These are phyloP conservation scores for Drosophila repleta DNA, from an alignment of 1,140 invertebrate species.

Conservation along the genomic window DNA sequence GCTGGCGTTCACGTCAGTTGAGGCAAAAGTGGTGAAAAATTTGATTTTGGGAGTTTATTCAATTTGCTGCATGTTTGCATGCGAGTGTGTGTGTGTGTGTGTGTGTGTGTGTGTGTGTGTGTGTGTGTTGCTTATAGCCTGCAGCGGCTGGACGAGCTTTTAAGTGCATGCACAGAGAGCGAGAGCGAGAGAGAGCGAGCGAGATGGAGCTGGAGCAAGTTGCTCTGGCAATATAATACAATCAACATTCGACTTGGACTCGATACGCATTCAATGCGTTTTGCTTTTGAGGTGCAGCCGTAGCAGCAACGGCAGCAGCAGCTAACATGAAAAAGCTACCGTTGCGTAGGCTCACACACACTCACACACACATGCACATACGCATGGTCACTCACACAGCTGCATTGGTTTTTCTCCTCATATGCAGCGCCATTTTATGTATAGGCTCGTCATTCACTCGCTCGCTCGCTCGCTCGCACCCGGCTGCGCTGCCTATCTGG, in stretches of 20 bases:
- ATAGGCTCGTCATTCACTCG: slow-evolving; percentile 61
- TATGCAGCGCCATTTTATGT: slow-evolving; percentile 62
- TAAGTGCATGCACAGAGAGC: slow-evolving; percentile 57
- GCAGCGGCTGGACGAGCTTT: slow-evolving; percentile 35
- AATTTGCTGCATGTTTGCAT: slow-evolving; percentile 66
- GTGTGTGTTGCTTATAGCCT: slow-evolving; percentile 22
- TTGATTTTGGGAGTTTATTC: slow-evolving; percentile 80
- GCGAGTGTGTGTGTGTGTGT: slow-evolving; percentile 1
- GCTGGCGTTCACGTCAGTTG: slow-evolving; percentile 54
- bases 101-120: slow-evolving; percentile 10
- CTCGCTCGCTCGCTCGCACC: slow-evolving; percentile 45
- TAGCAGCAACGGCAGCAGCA: slow-evolving; percentile 6
- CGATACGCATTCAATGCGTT: slow-evolving; percentile 79
- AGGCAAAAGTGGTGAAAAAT: slow-evolving; percentile 75
- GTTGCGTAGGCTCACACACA: slow-evolving; percentile 54
- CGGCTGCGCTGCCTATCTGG: slow-evolving; percentile 8
- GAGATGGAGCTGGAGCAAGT: not conserved
- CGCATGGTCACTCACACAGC: slow-evolving; percentile 28
- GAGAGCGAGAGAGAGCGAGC: slow-evolving; percentile 15
- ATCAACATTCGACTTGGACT: slow-evolving; percentile 73
- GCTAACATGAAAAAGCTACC: slow-evolving; percentile 47
- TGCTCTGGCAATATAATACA: slow-evolving; percentile 74
- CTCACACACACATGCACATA: slow-evolving; percentile 10
- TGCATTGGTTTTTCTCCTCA: slow-evolving; percentile 55
- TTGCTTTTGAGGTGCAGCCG: slow-evolving; percentile 51